Evolutionary conservation across 2,888 invertebrate species (phyloP).

Genomic region (Plebejus melissa): DNA sequence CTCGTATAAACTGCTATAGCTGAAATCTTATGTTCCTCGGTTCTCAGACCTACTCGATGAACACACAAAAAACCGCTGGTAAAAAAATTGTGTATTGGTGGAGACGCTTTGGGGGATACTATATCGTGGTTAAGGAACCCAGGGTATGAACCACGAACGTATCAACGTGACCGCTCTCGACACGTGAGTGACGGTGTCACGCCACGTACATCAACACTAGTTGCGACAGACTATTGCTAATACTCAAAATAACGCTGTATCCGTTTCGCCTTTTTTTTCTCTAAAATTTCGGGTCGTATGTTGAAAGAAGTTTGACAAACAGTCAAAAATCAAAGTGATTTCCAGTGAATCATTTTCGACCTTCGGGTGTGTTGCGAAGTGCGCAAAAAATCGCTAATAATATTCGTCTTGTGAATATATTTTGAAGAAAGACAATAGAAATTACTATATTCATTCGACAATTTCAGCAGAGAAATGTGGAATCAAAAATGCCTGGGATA

Average conservation of each 20-base stretch:
- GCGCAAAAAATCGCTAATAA: neutral
- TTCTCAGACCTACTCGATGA: too few relatives aligned
- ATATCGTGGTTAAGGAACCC: too few relatives aligned
- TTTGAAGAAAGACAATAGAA: neutral
- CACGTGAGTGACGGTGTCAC: slow-evolving; percentile 41
- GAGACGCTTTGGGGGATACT: too few relatives aligned
- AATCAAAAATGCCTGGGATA: too few relatives aligned
- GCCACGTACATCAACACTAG: slow-evolving; percentile 16
- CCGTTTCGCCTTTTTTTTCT: neutral
- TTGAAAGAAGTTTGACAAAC: neutral
- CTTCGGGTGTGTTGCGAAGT: neutral
- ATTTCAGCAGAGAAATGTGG: too few relatives aligned
- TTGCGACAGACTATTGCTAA: neutral
- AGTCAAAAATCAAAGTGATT: neutral
- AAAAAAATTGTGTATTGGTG: too few relatives aligned
- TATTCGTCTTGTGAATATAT: too few relatives aligned
- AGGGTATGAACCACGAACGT: slow-evolving; percentile 28
- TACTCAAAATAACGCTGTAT: neutral
- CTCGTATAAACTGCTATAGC: too few relatives aligned
- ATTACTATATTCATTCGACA: neutral
- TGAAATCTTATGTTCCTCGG: too few relatives aligned
- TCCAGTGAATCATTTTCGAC: neutral
- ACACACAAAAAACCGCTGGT: too few relatives aligned
- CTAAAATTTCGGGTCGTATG: neutral
- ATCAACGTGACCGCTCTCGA: slow-evolving; percentile 41